phyloP scores from a whole-genome alignment of 2,113 vertebrate species.

The Balaeniceps rex region DNA sequence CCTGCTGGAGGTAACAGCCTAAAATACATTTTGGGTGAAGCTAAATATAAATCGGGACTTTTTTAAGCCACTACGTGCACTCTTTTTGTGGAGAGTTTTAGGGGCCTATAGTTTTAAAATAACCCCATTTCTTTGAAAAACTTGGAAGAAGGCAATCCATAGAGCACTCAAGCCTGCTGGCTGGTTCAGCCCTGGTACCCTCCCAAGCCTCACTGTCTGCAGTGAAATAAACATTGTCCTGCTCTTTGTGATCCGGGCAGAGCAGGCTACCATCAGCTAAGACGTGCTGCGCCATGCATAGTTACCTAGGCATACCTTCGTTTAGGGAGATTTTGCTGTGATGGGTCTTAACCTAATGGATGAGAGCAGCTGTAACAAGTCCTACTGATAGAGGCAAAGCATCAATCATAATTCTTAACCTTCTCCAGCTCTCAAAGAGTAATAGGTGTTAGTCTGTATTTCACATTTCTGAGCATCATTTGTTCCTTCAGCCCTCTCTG shows the following conservation, averaged over 20 bases:
- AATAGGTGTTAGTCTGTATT: background rate
- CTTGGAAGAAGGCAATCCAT: background rate
- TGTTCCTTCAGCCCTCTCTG: background rate
- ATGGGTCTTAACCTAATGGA: background rate
- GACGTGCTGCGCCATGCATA: accelerated
- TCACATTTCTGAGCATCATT: background rate
- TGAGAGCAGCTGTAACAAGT: background rate
- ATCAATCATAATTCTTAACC: background rate
- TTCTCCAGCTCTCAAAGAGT: background rate
- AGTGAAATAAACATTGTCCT: background rate
- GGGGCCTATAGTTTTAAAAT: background rate
- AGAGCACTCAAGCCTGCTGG: background rate
- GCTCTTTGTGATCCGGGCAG: background rate
- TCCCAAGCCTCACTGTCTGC: background rate
- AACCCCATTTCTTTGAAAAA: background rate
- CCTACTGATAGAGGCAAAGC: background rate
- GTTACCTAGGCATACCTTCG: background rate
- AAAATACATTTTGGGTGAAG: background rate
- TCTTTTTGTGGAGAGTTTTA: background rate
- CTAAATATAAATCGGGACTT: background rate
- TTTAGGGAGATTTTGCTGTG: slow-evolving; percentile 14
- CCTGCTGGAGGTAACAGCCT: background rate
- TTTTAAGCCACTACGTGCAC: background rate
- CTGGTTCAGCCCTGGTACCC: background rate
- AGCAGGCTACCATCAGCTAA: background rate